phyloP scores from a whole-genome alignment of 1,140 invertebrate genomes.

The Bombyx mori region ASM3026992v2 NC_085127.1:10066501-10067000 shows the following conservation, averaged over 20 bases:
- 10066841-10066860: slow-evolving; percentile 83
- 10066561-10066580: slow-evolving; percentile 92
- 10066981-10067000: slow-evolving; percentile 81
- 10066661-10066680: slow-evolving; percentile 74
- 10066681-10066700: slow-evolving; percentile 74
- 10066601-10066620: slow-evolving; percentile 56
- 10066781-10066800: slow-evolving; percentile 85
- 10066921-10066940: slow-evolving; percentile 79
- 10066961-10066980: slow-evolving; percentile 82
- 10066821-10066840: slow-evolving; percentile 81
- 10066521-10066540: slow-evolving; percentile 93
- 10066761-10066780: slow-evolving; percentile 92
- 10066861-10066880: slow-evolving; percentile 68
- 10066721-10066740: slow-evolving; percentile 56
- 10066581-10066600: slow-evolving; percentile 84
- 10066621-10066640: slow-evolving; percentile 69
- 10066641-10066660: slow-evolving; percentile 75
- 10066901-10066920: slow-evolving; percentile 84
- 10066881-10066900: slow-evolving; percentile 72
- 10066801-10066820: slow-evolving; percentile 74
- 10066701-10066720: slow-evolving; percentile 52
- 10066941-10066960: slow-evolving; percentile 82
- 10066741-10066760: slow-evolving; percentile 85
- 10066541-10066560: slow-evolving; percentile 90
- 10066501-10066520: slow-evolving; percentile 94